phyloP scores from a whole-genome alignment of 2,888 invertebrate species.

The Luperina testacea region DNA sequence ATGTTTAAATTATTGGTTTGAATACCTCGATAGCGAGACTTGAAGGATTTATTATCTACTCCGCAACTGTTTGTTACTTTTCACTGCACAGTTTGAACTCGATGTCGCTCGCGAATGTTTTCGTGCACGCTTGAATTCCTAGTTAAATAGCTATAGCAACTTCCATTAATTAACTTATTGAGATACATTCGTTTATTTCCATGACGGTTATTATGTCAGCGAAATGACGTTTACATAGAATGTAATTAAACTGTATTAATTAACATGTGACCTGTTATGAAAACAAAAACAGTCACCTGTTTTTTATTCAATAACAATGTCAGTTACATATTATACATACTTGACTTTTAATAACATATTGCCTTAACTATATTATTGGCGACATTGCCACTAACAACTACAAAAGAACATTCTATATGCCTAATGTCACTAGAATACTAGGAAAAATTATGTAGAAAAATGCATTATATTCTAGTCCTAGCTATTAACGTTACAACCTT shows the following conservation, averaged over 20 bases:
- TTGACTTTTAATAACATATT: not conserved
- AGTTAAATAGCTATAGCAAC: not conserved
- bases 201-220: slow-evolving; percentile 2
- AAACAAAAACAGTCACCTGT: slow-evolving; percentile 14
- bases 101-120: slow-evolving; percentile 11
- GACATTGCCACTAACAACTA: slow-evolving; percentile 4
- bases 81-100: slow-evolving; percentile 17
- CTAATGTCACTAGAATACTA: slow-evolving; percentile 44
- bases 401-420: slow-evolving; percentile 11
- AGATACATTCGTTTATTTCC: not conserved
- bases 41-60: slow-evolving; percentile 33
- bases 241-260: slow-evolving; percentile 25
- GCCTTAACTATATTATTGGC: not conserved
- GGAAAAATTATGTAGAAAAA: slow-evolving; percentile 49
- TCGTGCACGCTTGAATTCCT: not conserved
- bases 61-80: slow-evolving; percentile 34
- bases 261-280: slow-evolving; percentile 18
- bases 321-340: not conserved
- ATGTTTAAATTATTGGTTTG: slow-evolving; percentile 70
- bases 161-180: slow-evolving; percentile 11
- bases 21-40: slow-evolving; percentile 44
- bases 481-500: slow-evolving; percentile 59
- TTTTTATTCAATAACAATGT: slow-evolving; percentile 12
- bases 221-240: slow-evolving; percentile 12
- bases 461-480: slow-evolving; percentile 55